Evolutionary conservation across 2,888 invertebrate genomes (phyloP).

Genomic region (Monoplex corrugatus): DNA sequence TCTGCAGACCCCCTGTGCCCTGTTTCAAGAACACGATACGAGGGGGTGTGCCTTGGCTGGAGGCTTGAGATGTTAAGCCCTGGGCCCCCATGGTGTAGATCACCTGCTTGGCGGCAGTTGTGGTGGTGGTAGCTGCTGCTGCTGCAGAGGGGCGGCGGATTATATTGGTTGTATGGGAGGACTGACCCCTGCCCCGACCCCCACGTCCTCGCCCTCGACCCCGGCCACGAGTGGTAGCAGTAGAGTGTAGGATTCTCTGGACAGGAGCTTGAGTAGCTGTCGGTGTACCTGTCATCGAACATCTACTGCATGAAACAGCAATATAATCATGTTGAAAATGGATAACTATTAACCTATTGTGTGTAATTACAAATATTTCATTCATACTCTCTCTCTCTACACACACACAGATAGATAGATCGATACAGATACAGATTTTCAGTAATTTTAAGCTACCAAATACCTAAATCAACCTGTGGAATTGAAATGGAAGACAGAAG

Average conservation of each 20-base stretch:
- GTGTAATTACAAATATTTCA: too few relatives aligned
- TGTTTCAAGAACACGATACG: constrained; percentile 45
- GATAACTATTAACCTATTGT: too few relatives aligned
- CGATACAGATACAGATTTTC: too few relatives aligned
- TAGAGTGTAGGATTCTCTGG: background rate
- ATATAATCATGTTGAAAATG: too few relatives aligned
- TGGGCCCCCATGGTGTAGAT: constrained; percentile 31
- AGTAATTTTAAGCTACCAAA: too few relatives aligned
- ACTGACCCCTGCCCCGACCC: constrained; percentile 17
- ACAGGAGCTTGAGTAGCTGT: background rate
- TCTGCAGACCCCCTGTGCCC: constrained; percentile 43
- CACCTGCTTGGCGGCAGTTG: background rate
- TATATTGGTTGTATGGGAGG: constrained; percentile 37
- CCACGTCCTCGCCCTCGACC: constrained; percentile 23
- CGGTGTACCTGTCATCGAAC: background rate
- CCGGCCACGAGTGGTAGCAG: background rate
- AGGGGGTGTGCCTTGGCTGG: background rate
- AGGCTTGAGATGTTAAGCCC: background rate
- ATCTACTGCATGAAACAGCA: too few relatives aligned
- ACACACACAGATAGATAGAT: too few relatives aligned
- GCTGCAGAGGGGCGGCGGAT: constrained; percentile 7
- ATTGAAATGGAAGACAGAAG: too few relatives aligned
- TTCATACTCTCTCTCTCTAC: too few relatives aligned
- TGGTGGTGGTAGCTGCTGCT: background rate
- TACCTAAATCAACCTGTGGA: too few relatives aligned